Evolutionary conservation across 2,113 vertebrate genomes (phyloP), one percentile per base, ranked within the genome.

Genomic region (Salvelinus namaycush): DNA sequence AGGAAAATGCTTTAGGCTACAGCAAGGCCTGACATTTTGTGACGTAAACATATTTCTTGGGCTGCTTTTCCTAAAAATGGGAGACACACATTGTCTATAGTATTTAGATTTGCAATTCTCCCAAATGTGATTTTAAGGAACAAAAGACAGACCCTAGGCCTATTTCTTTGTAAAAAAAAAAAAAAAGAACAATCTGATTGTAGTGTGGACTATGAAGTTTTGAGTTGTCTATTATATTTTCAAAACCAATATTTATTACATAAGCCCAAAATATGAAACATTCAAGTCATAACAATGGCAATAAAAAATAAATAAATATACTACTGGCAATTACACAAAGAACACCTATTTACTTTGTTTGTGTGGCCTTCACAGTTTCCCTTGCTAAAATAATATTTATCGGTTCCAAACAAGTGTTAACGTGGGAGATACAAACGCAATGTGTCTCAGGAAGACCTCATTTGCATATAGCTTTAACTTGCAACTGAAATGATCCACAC

Each of bases 381-480:
- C n/a, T 59, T 34, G 49, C 48, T 76, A 70, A 65, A 67, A 51
- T 49, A 48, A 77, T 29, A 77, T 64, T 70, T 57, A 34, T 44
- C 14, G 51, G 44, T 34, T 48, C 60, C 70, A 9, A 44, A 48
- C 48, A 73, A 68, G 76, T 73, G 70, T 73, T 73, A 77, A 78
- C 60, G 68, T 65, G 66, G 34, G n/a, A 72, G 31, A 75, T 70
- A 69, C 69, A 76, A 85, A 74, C 18, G 31, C 1, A 62, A 27
- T 64, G 59, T 64, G 24, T 79, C 67, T 73, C 18, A 75, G 54
- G 3, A 73, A 80, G 78, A 69, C 64, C 74, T 70, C 9, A 20
- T 66, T 72, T 60, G 29, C 72, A 75, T 67, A 75, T 54, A 68
- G 76, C 70, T 73, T 70, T 31, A 73, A 70, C 70, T 76, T 20